Base-by-base conservation (phyloP, 1,140 invertebrate species). In the Cydia amplana region DNA sequence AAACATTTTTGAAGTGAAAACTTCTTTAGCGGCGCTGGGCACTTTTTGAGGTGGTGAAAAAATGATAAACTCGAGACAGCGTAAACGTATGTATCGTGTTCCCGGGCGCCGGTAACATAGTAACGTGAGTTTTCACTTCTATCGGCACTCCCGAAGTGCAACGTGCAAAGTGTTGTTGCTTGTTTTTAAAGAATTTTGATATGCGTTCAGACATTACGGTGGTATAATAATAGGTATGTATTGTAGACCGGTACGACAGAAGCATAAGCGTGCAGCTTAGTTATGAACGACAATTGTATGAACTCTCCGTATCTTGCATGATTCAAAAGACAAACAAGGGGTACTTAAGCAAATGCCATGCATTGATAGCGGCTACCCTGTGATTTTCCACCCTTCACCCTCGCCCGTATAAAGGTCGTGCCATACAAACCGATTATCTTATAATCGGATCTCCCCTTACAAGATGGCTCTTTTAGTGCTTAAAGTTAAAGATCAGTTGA, bases 351-450 rank as follows among this genome's bases (percentile, higher is more conserved):
- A 70, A 70, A 70, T 70, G 65, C n/a, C 65, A 18, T 40, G 32
- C 25, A 36, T 32, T 70, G 65, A 70, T 70, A 36, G 28, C 14
- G 20, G 23, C 25, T 67, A 67, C 65, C 28, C 65, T 25, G 63
- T 70, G 65, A 70, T 70, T 70, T 40, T 16, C 65, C 65, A 70
- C 65, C 36, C 65, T 70, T 18, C 32, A 70, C 65, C 65, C 65
- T 36, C 32, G 32, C 65, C 65, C 32, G 65, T 70, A 70, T 70
- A 70, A 70, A 70, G 65, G 32, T 43, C 65, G 65, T 1, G 65
- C 9, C 65, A 70, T 70, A 43, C 28, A 70, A 16, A 70, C 16
- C n/a, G 36, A 40, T 70, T 70, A 70, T 70, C 65, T 0, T 18
- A 18, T 18, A 18, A 36, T 18, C n/a, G 2, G 32, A 70, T 70